Evolutionary conservation across 2,113 vertebrate genomes (phyloP), one percentile per base, ranked within the genome.

Genomic region (Sinocyclocheilus anophthalmus): DNA sequence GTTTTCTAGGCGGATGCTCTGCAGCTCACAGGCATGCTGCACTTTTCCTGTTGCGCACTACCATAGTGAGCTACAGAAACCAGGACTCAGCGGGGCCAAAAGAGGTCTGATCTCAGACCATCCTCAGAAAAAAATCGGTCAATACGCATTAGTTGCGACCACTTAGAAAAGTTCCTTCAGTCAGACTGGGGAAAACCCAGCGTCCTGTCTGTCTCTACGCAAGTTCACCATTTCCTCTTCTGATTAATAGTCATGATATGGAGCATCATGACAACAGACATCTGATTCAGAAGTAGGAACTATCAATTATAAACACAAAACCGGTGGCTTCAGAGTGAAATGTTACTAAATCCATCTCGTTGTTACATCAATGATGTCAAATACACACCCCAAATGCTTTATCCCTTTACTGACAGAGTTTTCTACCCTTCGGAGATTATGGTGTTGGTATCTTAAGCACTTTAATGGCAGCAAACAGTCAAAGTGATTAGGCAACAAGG

Each of bases 1-100:
- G 30, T 81, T 55, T 80, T 87, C 61, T 53, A 61, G 45, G 45
- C 83, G 73, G 83, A 87, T 85, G 87, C 69, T 20, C 77, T 87
- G 83, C 87, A 87, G 70, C 67, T 53, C 55, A 85, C 45, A 81
- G 3, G 8, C 61, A 30, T 6, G 24, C 61, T 85, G 76, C 84
- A 72, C 42, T 69, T 70, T 79, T 69, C 76, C 84, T 80, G 63
- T 85, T n/a, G 67, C 4, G 76, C 22, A 26, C 8, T 65, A 67
- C 61, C 24, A 30, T 26, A 69, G 26, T 42, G 30, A 80, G 10
- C 63, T 57, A 81, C 39, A 76, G 55, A 59, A 77, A 78, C 59
- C 80, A 22, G 50, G 72, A 87, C 73, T 50, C 69, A 86, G 77
- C n/a, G 20, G 65, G 22, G 61, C 30, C 12, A 37, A 72, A 45